Evolutionary conservation across 2,113 vertebrate genomes (phyloP).

Genomic region (Acanthochromis polyacanthus): DNA sequence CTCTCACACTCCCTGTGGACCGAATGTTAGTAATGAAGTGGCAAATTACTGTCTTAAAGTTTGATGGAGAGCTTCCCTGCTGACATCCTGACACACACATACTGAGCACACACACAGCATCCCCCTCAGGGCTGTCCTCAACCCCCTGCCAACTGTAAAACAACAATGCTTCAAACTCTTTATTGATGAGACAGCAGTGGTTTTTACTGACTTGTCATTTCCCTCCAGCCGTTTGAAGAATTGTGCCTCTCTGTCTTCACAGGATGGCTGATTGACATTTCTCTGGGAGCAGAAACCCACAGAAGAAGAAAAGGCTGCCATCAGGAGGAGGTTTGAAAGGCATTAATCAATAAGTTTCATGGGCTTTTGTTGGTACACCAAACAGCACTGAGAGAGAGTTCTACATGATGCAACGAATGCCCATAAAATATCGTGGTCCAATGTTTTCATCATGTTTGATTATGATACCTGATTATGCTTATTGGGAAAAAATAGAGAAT

Average conservation of each 20-base stretch:
- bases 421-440: no score
- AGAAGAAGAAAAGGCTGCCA: slow-evolving; percentile 10
- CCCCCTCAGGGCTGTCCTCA: slow-evolving; percentile 49
- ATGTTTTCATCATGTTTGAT: no score
- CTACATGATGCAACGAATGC: no score
- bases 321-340: slow-evolving; percentile 2
- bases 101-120: slow-evolving; percentile 47
- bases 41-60: slow-evolving; percentile 86
- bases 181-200: slow-evolving; percentile 83
- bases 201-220: slow-evolving; percentile 83
- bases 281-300: neutral
- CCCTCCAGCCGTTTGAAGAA: slow-evolving; percentile 78
- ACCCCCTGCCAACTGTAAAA: slow-evolving; percentile 78
- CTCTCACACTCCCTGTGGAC: slow-evolving; percentile 81
- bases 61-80: slow-evolving; percentile 81
- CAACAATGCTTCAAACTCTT: slow-evolving; percentile 78
- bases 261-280: slow-evolving; percentile 58
- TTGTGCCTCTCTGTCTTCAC: slow-evolving; percentile 59
- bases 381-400: neutral
- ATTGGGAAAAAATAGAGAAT: no score
- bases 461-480: no score
- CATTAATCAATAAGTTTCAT: neutral
- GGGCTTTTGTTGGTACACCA: slow-evolving; percentile 3
- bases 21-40: slow-evolving; percentile 82
- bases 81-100: slow-evolving; percentile 71